Evolutionary conservation across 2,113 vertebrate genomes (phyloP).

Genomic region (Corythaeola cristata): DNA sequence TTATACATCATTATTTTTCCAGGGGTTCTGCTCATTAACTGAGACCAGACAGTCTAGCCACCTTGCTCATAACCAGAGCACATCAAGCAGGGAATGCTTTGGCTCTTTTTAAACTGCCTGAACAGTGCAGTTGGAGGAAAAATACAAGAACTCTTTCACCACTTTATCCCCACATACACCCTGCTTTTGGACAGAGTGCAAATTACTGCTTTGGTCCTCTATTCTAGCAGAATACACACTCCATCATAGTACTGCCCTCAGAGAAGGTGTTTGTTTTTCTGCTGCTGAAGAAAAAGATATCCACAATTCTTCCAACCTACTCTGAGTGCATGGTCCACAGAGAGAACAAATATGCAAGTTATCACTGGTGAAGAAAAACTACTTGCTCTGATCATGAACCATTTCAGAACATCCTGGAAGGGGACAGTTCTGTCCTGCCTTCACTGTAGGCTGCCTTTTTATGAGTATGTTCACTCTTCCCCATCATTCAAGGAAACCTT

Average conservation of each 20-base stretch:
- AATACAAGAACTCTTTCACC: not conserved
- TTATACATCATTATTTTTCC: not conserved
- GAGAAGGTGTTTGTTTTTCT: not conserved
- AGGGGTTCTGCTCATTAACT: not conserved
- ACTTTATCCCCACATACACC: not conserved
- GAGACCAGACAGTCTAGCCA: not conserved
- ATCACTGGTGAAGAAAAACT: not conserved
- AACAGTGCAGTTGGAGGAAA: not conserved
- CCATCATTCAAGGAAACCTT: not conserved
- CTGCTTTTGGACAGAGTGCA: not conserved
- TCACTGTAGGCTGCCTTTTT: not conserved
- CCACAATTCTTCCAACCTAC: not conserved
- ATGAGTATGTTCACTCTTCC: not conserved
- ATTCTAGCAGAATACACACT: not conserved
- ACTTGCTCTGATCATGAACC: not conserved
- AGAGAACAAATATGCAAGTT: not conserved
- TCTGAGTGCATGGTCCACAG: not conserved
- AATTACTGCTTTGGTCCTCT: not conserved
- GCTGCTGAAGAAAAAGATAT: not conserved
- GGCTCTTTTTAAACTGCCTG: not conserved
- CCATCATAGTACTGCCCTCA: not conserved
- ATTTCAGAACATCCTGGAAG: not conserved
- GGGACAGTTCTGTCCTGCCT: not conserved
- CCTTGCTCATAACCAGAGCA: not conserved
- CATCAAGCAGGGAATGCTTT: not conserved